phyloP scores from a whole-genome alignment of 1,140 invertebrate species.

The Coenobita brevimanus region DNA sequence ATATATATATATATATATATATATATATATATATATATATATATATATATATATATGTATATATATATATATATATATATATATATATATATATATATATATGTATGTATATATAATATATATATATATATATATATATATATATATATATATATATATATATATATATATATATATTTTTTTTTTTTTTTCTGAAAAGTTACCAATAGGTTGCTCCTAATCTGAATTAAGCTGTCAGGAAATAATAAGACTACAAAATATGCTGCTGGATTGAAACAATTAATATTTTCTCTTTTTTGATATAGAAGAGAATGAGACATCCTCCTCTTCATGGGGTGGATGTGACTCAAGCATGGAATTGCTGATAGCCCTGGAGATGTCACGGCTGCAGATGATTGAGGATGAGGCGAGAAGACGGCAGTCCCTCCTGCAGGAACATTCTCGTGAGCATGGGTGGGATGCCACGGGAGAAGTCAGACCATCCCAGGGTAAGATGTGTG shows the following conservation, averaged over 20 bases:
- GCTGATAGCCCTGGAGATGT: constrained; percentile 83
- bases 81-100: background rate
- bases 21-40: constrained; percentile 8
- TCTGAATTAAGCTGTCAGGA: no score
- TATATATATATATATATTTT: no score
- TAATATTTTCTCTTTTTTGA: no score
- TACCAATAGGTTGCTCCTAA: no score
- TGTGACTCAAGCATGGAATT: constrained; percentile 80
- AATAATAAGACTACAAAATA: no score
- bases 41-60: constrained; percentile 24
- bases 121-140: no score
- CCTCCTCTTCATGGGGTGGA: constrained; percentile 68
- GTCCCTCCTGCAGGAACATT: constrained; percentile 49
- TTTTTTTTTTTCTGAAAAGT: no score
- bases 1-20: background rate
- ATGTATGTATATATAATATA: no score
- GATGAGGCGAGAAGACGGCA: constrained; percentile 71
- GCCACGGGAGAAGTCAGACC: constrained; percentile 19
- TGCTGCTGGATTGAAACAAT: no score
- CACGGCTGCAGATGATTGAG: constrained; percentile 81
- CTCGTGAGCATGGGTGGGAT: constrained; percentile 55
- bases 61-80: constrained; percentile 17
- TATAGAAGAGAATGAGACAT: constrained; percentile 33
- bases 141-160: no score
- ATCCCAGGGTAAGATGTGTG: constrained; percentile 22